These are phyloP conservation scores for Orchesellides sinensis DNA, from an alignment of 2,888 invertebrate genomes.

Conservation along the genomic window DNA sequence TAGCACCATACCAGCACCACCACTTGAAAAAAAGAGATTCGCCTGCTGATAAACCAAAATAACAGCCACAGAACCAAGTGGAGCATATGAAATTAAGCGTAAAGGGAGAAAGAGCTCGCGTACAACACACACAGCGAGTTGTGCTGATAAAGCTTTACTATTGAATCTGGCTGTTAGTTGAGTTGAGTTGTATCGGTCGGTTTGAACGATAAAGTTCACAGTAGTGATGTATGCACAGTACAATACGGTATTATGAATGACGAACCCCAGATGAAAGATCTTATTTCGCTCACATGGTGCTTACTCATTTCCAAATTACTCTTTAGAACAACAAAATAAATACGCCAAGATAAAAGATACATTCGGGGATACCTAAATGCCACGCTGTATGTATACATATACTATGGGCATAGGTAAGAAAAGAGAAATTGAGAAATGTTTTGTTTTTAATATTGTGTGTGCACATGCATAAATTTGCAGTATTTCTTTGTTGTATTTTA, in stretches of 20 bases:
- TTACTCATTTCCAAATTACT: slow-evolving; percentile 28
- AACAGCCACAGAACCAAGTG: slow-evolving; percentile 19
- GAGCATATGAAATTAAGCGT: slow-evolving; percentile 24
- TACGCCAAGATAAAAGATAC: slow-evolving; percentile 20
- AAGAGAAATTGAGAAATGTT: background rate
- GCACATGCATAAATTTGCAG: background rate
- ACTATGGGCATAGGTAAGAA: background rate
- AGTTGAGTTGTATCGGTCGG: too few relatives aligned
- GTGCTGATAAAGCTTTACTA: too few relatives aligned
- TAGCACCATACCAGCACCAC: background rate
- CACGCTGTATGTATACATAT: background rate
- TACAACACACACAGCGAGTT: too few relatives aligned
- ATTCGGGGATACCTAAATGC: slow-evolving; percentile 7
- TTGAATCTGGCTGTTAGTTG: too few relatives aligned
- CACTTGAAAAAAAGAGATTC: background rate
- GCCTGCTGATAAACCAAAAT: slow-evolving; percentile 8
- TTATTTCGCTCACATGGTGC: slow-evolving; percentile 3
- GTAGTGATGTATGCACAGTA: too few relatives aligned
- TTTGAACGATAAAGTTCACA: too few relatives aligned
- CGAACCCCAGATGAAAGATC: background rate
- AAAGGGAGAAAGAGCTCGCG: background rate
- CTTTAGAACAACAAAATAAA: background rate
- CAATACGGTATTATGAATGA: background rate
- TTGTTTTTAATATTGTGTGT: background rate
- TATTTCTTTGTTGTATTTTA: slow-evolving; percentile 12